Conservation (phyloP, 2,888 invertebrate genomes). For the Ethmia dodecea region DNA sequence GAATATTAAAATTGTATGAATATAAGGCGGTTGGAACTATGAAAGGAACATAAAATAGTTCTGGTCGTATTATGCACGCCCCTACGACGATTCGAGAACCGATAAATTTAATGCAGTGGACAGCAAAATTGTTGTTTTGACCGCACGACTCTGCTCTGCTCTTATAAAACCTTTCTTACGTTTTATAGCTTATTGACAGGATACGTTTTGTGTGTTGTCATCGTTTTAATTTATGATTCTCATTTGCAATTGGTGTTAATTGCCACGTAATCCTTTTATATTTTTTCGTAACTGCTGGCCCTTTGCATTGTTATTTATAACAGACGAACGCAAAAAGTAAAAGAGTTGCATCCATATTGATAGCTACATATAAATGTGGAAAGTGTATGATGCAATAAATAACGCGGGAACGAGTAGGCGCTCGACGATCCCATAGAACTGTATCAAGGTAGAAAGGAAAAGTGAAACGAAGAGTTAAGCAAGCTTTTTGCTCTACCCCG, state of each 20-base stretch:
- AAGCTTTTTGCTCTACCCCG: too few species aligned
- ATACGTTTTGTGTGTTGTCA: constrained; percentile 40
- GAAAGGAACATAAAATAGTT: constrained; percentile 67
- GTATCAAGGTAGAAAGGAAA: too few species aligned
- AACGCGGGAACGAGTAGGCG: neutral
- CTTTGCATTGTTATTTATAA: constrained; percentile 7
- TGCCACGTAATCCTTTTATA: constrained; percentile 9
- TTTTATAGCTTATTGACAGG: constrained; percentile 49
- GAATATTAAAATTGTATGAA: constrained; percentile 40
- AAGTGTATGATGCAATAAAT: constrained; percentile 1
- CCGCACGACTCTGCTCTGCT: constrained; percentile 53
- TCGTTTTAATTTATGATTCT: constrained; percentile 19
- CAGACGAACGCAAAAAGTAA: neutral
- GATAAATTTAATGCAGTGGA: constrained; percentile 71
- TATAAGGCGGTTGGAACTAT: constrained; percentile 39
- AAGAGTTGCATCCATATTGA: neutral
- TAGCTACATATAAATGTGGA: neutral
- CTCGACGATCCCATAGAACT: too few species aligned
- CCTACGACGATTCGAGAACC: constrained; percentile 65
- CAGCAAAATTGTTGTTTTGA: constrained; percentile 74
- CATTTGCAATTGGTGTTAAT: constrained; percentile 14
- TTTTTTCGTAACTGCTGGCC: constrained; percentile 8
- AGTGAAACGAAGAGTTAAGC: too few species aligned
- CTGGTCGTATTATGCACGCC: constrained; percentile 68
- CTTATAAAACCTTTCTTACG: constrained; percentile 46